Conservation (phyloP, 1,140 invertebrate species). For the Leguminivora glycinivorella region DNA sequence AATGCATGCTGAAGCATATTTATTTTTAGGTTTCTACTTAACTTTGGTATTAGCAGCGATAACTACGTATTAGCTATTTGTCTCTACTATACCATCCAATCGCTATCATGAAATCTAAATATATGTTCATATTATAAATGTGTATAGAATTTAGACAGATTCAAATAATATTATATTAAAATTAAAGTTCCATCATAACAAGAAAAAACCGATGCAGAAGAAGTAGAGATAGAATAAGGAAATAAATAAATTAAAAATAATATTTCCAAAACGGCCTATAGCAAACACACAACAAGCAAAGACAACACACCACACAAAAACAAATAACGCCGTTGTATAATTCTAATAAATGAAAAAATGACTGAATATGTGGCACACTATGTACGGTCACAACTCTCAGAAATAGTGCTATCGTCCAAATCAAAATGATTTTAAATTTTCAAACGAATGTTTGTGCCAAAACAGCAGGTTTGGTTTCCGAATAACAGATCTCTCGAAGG, state of each 20-base stretch:
- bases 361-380: conserved; percentile 57
- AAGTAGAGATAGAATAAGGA: conserved; percentile 48
- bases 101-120: conserved; percentile 30
- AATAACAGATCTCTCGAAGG: conserved; percentile 78
- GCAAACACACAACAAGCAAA: conserved; percentile 78
- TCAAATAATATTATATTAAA: conserved; percentile 28
- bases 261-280: conserved; percentile 79
- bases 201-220: conserved; percentile 45
- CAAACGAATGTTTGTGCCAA: conserved; percentile 49
- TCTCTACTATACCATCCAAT: conserved; percentile 30
- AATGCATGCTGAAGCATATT: conserved; percentile 51
- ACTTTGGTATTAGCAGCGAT: neutral
- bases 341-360: conserved; percentile 60
- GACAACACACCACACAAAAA: conserved; percentile 70
- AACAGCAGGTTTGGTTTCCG: conserved; percentile 59
- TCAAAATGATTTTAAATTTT: conserved; percentile 63
- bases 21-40: conserved; percentile 28
- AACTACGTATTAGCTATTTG: conserved; percentile 20
- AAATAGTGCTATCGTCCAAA: conserved; percentile 62
- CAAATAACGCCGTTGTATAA: conserved; percentile 60
- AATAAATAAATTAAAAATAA: conserved; percentile 49
- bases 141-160: conserved; percentile 13
- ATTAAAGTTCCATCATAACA: conserved; percentile 33
- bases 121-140: conserved; percentile 7
- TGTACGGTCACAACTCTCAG: conserved; percentile 51